phyloP scores from a whole-genome alignment of 2,888 invertebrate species.

The Peribatodes rhomboidaria region DNA sequence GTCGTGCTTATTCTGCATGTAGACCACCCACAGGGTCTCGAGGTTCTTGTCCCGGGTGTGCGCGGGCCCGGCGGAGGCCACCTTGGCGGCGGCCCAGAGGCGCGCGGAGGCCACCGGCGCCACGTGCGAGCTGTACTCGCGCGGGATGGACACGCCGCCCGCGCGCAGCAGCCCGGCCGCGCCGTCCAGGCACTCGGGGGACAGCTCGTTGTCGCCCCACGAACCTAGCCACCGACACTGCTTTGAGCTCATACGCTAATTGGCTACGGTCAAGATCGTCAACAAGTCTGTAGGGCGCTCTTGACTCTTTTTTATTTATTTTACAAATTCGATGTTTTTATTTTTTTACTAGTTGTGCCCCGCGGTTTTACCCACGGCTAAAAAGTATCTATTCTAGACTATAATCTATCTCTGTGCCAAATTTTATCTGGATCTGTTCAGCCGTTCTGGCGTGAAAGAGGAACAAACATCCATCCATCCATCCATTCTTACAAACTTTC shows the following conservation, averaged over 20 bases:
- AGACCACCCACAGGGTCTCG: conserved; percentile 97
- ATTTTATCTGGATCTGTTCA: too few relatives aligned
- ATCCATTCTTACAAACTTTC: too few relatives aligned
- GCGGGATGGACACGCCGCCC: conserved; percentile 97
- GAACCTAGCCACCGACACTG: too few relatives aligned
- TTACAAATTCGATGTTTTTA: too few relatives aligned
- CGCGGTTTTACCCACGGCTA: too few relatives aligned
- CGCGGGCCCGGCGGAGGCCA: conserved; percentile 57
- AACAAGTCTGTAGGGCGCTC: background rate
- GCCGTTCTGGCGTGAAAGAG: too few relatives aligned
- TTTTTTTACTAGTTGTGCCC: too few relatives aligned
- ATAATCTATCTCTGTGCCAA: too few relatives aligned
- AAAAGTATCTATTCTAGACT: too few relatives aligned
- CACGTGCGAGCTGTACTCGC: conserved; percentile 94
- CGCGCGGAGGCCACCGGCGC: conserved; percentile 97
- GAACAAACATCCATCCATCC: too few relatives aligned
- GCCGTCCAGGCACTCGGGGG: conserved; percentile 98
- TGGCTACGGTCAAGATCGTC: conserved; percentile 33
- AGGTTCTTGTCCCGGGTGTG: conserved; percentile 73
- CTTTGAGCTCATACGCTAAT: too few relatives aligned
- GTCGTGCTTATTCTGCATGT: conserved; percentile 94
- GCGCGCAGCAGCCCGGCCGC: conserved; percentile 94
- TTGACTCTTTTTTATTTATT: too few relatives aligned
- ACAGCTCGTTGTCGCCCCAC: conserved; percentile 99
- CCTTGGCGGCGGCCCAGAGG: conserved; percentile 91